These are phyloP conservation scores for Somateria mollissima DNA, from an alignment of 2,797 vertebrate genomes.

Conservation along the genomic window DNA sequence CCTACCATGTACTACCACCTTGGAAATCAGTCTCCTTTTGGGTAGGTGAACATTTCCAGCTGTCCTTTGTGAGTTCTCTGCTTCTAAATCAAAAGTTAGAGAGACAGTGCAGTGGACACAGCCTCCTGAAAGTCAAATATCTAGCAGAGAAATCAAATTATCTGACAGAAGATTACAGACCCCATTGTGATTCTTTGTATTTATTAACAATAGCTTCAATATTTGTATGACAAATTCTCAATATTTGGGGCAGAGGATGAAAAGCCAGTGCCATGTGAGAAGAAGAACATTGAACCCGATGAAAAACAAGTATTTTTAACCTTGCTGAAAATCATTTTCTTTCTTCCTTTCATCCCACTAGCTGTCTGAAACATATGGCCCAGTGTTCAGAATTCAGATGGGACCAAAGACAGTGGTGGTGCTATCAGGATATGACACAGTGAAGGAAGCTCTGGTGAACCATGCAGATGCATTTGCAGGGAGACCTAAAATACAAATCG, in stretches of 20 bases:
- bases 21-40: neutral
- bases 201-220: neutral
- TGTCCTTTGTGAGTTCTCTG: neutral
- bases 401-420: slow-evolving; percentile 56
- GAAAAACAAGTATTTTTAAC: neutral
- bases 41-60: neutral
- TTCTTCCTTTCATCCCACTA: neutral
- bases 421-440: slow-evolving; percentile 65
- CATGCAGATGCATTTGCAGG: slow-evolving; percentile 62
- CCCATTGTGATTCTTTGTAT: neutral
- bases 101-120: neutral
- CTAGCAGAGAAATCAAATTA: neutral
- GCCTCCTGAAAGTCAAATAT: neutral
- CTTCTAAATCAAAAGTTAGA: neutral
- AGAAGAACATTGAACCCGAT: neutral
- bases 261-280: neutral
- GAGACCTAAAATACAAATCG: slow-evolving; percentile 20
- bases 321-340: neutral
- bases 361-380: slow-evolving; percentile 64
- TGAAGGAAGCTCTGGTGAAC: slow-evolving; percentile 71
- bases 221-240: neutral
- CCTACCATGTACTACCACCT: neutral
- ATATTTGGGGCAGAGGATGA: neutral
- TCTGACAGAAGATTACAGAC: neutral
- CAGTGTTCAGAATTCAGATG: slow-evolving; percentile 66